Conservation (phyloP, 2,113 vertebrate species). For the Gila orcuttii region DNA sequence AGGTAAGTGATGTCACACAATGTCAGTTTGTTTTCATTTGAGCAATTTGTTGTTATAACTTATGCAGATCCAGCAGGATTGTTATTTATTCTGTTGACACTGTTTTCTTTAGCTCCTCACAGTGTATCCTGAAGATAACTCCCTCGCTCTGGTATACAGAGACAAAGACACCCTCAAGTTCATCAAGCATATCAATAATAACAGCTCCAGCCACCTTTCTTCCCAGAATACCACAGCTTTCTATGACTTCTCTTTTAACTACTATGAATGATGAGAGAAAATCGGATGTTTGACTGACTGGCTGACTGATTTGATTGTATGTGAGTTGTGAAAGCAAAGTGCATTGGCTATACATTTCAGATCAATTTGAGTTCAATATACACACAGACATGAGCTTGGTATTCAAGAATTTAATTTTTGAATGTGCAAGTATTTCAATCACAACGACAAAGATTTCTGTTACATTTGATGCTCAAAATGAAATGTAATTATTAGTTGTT, state of each 20-base stretch:
- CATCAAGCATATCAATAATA: constrained; percentile 92
- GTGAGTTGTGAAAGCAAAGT: not conserved
- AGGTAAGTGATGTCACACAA: constrained; percentile 77
- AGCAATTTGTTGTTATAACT: not conserved
- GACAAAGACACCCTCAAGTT: constrained; percentile 95
- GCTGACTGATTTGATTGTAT: not conserved
- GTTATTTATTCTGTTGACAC: not conserved
- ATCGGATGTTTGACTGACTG: not conserved
- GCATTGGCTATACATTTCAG: not conserved
- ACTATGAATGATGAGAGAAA: constrained; percentile 83
- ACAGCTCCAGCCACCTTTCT: constrained; percentile 70
- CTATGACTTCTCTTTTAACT: constrained; percentile 93
- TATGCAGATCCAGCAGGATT: not conserved
- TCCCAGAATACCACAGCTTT: constrained; percentile 68
- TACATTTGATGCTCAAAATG: not conserved
- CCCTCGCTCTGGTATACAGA: constrained; percentile 91
- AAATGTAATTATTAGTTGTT: constrained; percentile 4
- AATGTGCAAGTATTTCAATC: not conserved
- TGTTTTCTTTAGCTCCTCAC: constrained; percentile 83
- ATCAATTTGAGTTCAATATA: not conserved
- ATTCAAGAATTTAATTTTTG: not conserved
- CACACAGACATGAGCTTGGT: not conserved
- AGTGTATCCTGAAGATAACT: constrained; percentile 92
- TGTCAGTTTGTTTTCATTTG: not conserved
- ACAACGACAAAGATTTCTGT: not conserved